Evolutionary conservation across 1,140 invertebrate species (phyloP).

Genomic region (Phymastichus coffea): DNA sequence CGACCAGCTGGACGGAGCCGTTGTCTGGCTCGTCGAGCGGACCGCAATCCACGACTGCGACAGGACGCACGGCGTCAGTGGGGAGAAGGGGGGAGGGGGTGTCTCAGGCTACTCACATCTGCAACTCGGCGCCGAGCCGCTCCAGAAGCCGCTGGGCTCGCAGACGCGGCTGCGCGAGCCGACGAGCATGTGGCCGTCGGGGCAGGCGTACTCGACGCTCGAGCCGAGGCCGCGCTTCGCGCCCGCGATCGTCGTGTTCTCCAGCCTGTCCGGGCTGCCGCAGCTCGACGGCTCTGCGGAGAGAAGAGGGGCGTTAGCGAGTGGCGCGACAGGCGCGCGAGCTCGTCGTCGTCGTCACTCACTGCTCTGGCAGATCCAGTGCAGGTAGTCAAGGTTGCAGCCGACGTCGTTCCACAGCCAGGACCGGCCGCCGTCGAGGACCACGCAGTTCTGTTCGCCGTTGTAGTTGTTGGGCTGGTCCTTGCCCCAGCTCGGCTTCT

Average conservation of each 20-base stretch:
- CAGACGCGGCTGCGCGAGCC: constrained; percentile 73
- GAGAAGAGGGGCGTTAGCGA: neutral
- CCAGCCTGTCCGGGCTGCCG: constrained; percentile 80
- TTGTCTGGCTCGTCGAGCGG: constrained; percentile 68
- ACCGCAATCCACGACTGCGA: constrained; percentile 81
- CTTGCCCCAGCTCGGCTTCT: constrained; percentile 83
- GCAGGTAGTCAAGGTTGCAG: constrained; percentile 87
- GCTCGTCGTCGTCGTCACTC: constrained; percentile 50
- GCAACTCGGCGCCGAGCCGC: constrained; percentile 73
- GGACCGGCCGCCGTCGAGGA: constrained; percentile 81
- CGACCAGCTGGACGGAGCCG: constrained; percentile 67
- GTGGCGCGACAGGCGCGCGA: too few species aligned
- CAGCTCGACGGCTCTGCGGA: constrained; percentile 73
- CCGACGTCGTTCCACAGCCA: constrained; percentile 96
- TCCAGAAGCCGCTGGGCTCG: constrained; percentile 76
- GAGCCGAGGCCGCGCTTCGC: constrained; percentile 70
- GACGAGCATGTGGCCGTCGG: constrained; percentile 78
- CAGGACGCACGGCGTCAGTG: neutral
- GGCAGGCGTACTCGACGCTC: constrained; percentile 76
- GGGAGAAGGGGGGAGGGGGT: constrained; percentile 2
- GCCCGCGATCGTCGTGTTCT: constrained; percentile 80
- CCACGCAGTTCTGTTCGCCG: constrained; percentile 90
- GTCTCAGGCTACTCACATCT: constrained; percentile 69
- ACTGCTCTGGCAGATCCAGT: constrained; percentile 92
- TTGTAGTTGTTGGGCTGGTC: constrained; percentile 96